Percentiles rank a stretch among this genome's conserved stretches.
Conservation (phyloP, 37 sponge, comb jelly and placozoan genomes). For the Haliclona indistincta region DNA sequence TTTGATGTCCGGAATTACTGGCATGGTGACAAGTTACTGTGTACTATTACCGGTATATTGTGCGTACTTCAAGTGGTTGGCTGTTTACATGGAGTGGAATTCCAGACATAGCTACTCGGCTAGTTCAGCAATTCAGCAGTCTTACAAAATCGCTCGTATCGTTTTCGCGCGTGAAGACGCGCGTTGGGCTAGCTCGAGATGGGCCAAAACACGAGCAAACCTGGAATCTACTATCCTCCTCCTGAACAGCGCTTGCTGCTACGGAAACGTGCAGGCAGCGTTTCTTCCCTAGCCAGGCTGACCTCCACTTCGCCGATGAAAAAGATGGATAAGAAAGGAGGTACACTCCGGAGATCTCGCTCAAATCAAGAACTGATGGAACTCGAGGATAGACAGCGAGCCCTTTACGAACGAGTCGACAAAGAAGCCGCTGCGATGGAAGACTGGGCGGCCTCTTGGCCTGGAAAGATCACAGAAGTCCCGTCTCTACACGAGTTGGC, state of each 20-base stretch:
- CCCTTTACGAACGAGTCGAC: constrained; percentile 54
- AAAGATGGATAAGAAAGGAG: neutral
- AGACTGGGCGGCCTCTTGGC: constrained; percentile 50
- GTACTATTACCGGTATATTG: no score
- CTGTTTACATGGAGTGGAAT: no score
- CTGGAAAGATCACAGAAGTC: neutral
- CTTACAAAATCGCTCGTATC: no score
- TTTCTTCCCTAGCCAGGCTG: constrained; percentile 41
- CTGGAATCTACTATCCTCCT: neutral
- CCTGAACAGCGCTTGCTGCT: constrained; percentile 15
- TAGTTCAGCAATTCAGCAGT: no score
- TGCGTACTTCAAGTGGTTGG: no score
- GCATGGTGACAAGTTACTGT: no score
- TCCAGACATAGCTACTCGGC: no score
- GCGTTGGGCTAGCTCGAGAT: no score
- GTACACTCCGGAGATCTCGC: constrained; percentile 23
- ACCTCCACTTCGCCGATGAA: neutral
- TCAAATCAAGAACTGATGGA: constrained; percentile 40
- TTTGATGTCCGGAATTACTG: no score
- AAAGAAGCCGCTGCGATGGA: constrained; percentile 56
- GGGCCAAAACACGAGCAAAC: neutral
- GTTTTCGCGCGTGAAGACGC: no score
- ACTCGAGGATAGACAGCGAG: constrained; percentile 23
- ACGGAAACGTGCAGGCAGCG: constrained; percentile 41
- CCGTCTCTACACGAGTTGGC: constrained; percentile 55